Base-by-base conservation (phyloP, 2,113 vertebrate genomes). In the Carassius auratus region DNA sequence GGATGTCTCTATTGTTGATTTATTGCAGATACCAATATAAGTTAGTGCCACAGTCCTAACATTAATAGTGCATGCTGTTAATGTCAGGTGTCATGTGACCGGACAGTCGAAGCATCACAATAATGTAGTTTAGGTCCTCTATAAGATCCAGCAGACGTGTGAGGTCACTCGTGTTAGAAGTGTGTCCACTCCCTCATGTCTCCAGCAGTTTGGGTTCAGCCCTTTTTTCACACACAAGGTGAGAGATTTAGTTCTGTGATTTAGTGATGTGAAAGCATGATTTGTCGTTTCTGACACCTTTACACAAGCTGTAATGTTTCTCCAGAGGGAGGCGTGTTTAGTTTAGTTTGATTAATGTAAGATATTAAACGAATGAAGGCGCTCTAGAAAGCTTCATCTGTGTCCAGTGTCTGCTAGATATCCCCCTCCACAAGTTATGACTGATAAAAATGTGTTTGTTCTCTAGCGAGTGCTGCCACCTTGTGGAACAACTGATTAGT, bases 131-230 rank as follows among this genome's bases (percentile, higher is more conserved):
- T 89, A 90, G 88, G 81, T 78, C 76, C 85, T 87, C 83, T 86
- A 30, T 30, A 30, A 30, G 1, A 75, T 88, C 78, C 88, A 87
- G 62, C 80, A 76, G n/a, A 91, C 89, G 89, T 93, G 93, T 91
- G 91, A 94, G 90, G 90, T 88, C 91, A 84, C 85, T 79, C 86
- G 92, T 89, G 91, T 92, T 90, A 90, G 88, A 94, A 93, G 91
- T 93, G 92, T 92, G 93, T 91, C 91, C 87, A 57, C 88, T 88
- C 90, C 88, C 62, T 89, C 87, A 90, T 90, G 90, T 89, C 90
- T 85, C 6, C 76, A 88, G 90, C 87, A 88, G 88, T 88, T 73
- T 45, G 36, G 88, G 90, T 90, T 89, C 85, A 84, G 2, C 68
- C 9, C 84, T 74, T 91, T 87, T 88, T 78, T 62, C 19, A 91